Evolutionary conservation across 2,888 invertebrate species (phyloP), one percentile per base, ranked within the genome.

Genomic region (Drosophila greeni): DNA sequence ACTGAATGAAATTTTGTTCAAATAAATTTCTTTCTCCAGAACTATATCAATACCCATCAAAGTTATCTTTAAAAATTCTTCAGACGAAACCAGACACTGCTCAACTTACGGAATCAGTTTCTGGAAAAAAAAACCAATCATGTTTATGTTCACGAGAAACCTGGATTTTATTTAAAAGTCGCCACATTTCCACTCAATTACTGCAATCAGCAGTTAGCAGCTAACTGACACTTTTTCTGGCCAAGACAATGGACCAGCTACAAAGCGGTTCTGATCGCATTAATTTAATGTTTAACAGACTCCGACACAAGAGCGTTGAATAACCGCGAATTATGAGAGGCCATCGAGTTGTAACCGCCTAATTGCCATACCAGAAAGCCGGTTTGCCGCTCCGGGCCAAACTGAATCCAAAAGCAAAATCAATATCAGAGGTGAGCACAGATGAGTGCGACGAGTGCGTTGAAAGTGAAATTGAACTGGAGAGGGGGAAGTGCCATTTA

Each of bases 401-500:
- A 36, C 26, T n/a, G 26, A 55, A 45, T 26, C 62, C 72, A 70
- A 80, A 74, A 74, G 75, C 75, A 79, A 82, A 75, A 72, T 75
- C 58, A 71, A 56, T 64, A 68, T 56, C 64, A 52, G 65, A 72
- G 75, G 75, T 71, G 76, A 66, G 33, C 43, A n/a, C 40, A 43
- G 59, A 48, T 56, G 45, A 74, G 71, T 70, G 47, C 55, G 56
- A 12, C 24, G 45, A 72, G 68, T 70, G 51, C 55, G 56, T 59
- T 68, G 74, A 82, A 79, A 82, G 77, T 82, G 82, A 79, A 79
- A 80, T 74, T 77, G 43, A 70, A 62, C 62, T 62, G 62, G 49
- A 55, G 78, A 61, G 12, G 80, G 77, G 76, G 80, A 76, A 76
- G 77, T 40, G 66, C 55, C 61, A 64, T 57, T 66, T 54, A 73